Percentiles rank a stretch among this genome's conserved stretches.
Evolutionary conservation across 2,797 vertebrate species (phyloP).

Genomic region (Valencia hispanica): DNA sequence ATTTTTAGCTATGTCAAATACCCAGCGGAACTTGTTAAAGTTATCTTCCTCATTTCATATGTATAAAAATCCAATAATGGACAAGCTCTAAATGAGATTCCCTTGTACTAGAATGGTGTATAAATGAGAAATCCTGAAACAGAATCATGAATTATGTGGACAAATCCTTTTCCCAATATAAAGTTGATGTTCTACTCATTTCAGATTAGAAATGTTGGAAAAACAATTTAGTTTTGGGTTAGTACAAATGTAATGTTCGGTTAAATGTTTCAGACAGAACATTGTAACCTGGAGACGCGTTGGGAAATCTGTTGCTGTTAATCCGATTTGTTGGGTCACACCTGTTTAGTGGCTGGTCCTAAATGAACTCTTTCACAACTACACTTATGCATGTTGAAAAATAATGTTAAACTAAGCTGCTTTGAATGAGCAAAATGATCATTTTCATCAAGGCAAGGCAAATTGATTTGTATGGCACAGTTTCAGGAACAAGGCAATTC

Average conservation of each 20-base stretch:
- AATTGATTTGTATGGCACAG: too few relatives aligned
- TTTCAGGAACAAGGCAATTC: too few relatives aligned
- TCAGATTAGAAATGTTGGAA: background rate
- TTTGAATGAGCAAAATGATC: background rate
- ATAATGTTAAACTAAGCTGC: too few relatives aligned
- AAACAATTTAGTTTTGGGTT: background rate
- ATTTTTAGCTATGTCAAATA: conserved; percentile 57
- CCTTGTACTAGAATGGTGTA: background rate
- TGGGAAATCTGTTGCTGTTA: background rate
- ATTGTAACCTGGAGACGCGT: background rate
- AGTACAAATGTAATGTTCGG: background rate
- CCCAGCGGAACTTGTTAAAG: conserved; percentile 44
- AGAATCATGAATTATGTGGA: background rate
- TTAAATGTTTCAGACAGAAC: background rate
- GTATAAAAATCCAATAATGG: conserved; percentile 17
- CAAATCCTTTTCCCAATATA: background rate
- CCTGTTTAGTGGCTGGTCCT: background rate
- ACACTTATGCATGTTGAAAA: too few relatives aligned
- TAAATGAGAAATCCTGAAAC: background rate
- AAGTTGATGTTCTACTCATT: background rate
- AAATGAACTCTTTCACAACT: background rate
- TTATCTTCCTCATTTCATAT: conserved; percentile 43
- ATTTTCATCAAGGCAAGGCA: background rate
- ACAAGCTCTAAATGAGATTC: conserved; percentile 19
- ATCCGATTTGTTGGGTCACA: conserved; percentile 1